Conservation (phyloP, 2,888 invertebrate species). For the Amitus sp. region DNA sequence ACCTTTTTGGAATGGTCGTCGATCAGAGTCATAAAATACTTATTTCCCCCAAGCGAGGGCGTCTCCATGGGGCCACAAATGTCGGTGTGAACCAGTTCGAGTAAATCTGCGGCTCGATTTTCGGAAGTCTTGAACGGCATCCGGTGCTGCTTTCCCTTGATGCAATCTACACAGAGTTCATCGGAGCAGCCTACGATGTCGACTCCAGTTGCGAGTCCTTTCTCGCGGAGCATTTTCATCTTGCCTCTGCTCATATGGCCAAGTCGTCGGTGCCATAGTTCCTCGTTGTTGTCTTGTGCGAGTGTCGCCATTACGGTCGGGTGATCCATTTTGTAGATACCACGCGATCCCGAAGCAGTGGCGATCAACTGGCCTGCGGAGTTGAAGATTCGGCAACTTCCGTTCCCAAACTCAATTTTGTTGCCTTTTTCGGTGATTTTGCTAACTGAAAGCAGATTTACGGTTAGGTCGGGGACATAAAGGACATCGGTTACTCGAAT, state of each 20-base stretch:
- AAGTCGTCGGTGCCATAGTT: slow-evolving; percentile 15
- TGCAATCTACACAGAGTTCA: slow-evolving; percentile 10
- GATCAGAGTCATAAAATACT: slow-evolving; percentile 46
- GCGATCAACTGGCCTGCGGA: slow-evolving; percentile 15
- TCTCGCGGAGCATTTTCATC: background rate
- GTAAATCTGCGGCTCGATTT: background rate
- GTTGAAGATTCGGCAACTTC: slow-evolving; percentile 27
- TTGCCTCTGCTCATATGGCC: slow-evolving; percentile 17
- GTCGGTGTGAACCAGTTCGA: slow-evolving; percentile 45
- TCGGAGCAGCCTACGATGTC: background rate
- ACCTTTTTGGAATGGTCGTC: slow-evolving; percentile 43
- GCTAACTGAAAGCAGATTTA: slow-evolving; percentile 42
- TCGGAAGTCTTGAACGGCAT: slow-evolving; percentile 10
- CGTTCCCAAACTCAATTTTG: slow-evolving; percentile 28
- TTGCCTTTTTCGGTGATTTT: slow-evolving; percentile 35
- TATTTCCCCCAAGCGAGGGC: slow-evolving; percentile 27
- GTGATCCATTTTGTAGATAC: slow-evolving; percentile 22
- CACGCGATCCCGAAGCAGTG: slow-evolving; percentile 11
- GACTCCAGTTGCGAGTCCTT: background rate
- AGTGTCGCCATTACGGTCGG: slow-evolving; percentile 12
- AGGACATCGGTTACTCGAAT: slow-evolving; percentile 27
- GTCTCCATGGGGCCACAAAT: slow-evolving; percentile 43
- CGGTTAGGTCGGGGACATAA: slow-evolving; percentile 40
- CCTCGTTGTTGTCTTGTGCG: background rate
- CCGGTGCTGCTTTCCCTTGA: slow-evolving; percentile 14